Base-by-base conservation (phyloP, 2,888 invertebrate genomes). In the Melikaiella ostensackeni region DNA sequence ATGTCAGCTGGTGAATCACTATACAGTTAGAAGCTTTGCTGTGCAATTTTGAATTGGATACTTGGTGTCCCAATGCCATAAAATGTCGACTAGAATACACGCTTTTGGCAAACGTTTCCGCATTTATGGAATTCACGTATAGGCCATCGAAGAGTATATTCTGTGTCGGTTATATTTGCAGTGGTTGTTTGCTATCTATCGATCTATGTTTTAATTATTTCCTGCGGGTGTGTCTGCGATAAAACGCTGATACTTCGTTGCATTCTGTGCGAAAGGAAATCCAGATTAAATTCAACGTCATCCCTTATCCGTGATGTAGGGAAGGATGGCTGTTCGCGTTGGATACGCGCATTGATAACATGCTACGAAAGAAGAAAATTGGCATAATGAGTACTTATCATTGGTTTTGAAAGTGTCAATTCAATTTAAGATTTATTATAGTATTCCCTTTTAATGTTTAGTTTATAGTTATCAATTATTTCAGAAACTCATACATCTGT, bases 161-260 rank as follows among this genome's bases (percentile, higher is more conserved):
- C 27, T 21, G 24, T 24, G 16, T 27, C 16, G 27, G 24, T 59
- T 27, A 59, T 27, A 59, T 27, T 27, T 13, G 27, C 59, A 59
- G 59, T 13, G 24, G 27, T 59, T 16, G 59, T 59, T 75, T 33
- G 77, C 83, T 82, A 84, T 84, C 85, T 84, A 87, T 86, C 82
- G 86, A 86, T 86, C 84, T 84, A 82, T 63, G 80, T 86, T 87
- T 87, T 86, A 87, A 87, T 87, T 87, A 86, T 86, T 85, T 85
- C 83, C 81, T 27, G 79, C 81, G 84, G 76, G 82, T 82, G 82
- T 81, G 75, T 81, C 75, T 77, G 79, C 78, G 81, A 82, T 82
- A 81, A 82, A 81, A 82, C 80, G 75, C 79, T 75, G 81, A 80
- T 82, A 79, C 80, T 79, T 82, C 82, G 81, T 77, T 38, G 75